Conservation (phyloP, 2,113 vertebrate genomes). For the Megalops atlanticus region DNA sequence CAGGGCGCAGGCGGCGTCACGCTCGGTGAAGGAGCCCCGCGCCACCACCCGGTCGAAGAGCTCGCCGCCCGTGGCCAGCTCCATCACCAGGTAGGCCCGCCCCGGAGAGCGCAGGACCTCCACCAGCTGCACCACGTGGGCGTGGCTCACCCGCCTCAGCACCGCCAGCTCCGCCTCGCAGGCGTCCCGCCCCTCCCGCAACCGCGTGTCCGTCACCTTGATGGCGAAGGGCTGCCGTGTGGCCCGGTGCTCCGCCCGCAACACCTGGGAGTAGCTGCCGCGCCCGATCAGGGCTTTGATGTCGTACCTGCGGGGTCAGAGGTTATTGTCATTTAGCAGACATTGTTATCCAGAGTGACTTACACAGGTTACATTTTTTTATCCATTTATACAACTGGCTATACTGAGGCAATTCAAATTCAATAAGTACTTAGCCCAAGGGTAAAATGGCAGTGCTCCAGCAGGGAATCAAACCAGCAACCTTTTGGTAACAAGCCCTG, state of each 20-base stretch:
- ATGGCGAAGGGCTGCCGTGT: constrained; percentile 64
- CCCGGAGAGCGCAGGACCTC: constrained; percentile 64
- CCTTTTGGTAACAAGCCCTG: no score
- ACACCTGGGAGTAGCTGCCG: constrained; percentile 64
- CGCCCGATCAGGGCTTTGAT: constrained; percentile 68
- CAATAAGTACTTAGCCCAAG: no score
- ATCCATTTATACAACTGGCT: no score
- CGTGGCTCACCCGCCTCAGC: constrained; percentile 58
- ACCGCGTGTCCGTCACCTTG: constrained; percentile 65
- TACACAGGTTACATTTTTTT: no score
- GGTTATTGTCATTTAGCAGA: no score
- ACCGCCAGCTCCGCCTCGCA: constrained; percentile 61
- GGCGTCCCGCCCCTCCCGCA: constrained; percentile 52
- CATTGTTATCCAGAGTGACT: no score
- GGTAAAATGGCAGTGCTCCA: no score
- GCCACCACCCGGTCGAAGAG: constrained; percentile 62
- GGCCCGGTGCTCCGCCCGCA: constrained; percentile 60
- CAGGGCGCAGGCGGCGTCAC: constrained; percentile 59
- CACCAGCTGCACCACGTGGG: constrained; percentile 58
- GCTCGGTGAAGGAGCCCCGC: constrained; percentile 62
- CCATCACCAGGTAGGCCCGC: constrained; percentile 62
- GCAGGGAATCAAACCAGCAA: no score
- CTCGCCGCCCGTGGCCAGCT: constrained; percentile 63
- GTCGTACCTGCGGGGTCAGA: constrained; percentile 72
- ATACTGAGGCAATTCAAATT: no score